These are phyloP conservation scores for Diarsia dahlii DNA, from an alignment of 2,888 invertebrate genomes.

Conservation along the genomic window DNA sequence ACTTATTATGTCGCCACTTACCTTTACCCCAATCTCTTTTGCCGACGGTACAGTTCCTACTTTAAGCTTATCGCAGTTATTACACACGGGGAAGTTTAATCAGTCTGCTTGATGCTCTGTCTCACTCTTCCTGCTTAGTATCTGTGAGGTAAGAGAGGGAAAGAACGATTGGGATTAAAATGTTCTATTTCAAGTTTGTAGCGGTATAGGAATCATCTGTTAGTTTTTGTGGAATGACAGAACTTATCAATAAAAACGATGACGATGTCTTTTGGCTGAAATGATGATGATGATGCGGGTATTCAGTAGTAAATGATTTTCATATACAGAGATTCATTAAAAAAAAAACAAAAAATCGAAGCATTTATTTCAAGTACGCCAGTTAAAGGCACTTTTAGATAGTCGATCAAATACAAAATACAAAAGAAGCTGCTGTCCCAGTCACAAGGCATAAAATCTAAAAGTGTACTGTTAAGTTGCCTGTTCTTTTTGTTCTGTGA, in stretches of 20 bases:
- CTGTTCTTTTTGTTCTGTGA: too few species aligned
- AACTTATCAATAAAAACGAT: not conserved
- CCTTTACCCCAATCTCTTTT: slow-evolving; percentile 4
- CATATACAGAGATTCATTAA: too few species aligned
- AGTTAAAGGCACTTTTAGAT: too few species aligned
- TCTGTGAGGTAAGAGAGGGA: slow-evolving; percentile 2
- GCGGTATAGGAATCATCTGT: not conserved
- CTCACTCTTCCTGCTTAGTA: slow-evolving; percentile 14
- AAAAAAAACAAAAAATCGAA: too few species aligned
- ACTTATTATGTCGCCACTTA: slow-evolving; percentile 15
- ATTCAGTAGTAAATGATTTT: too few species aligned
- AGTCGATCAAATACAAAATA: too few species aligned
- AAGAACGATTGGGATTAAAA: not conserved
- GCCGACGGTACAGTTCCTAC: slow-evolving; percentile 20
- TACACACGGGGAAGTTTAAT: slow-evolving; percentile 43
- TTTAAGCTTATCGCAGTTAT: slow-evolving; percentile 46
- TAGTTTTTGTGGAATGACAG: not conserved
- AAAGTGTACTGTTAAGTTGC: too few species aligned
- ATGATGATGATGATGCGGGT: too few species aligned
- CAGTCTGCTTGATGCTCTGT: not conserved
- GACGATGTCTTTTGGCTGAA: too few species aligned
- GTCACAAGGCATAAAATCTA: too few species aligned
- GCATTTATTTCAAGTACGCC: too few species aligned
- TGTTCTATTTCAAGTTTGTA: slow-evolving; percentile 15
- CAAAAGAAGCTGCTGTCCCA: too few species aligned